phyloP scores from a whole-genome alignment of 2,888 invertebrate species.

The Anthrax anthrax region DNA sequence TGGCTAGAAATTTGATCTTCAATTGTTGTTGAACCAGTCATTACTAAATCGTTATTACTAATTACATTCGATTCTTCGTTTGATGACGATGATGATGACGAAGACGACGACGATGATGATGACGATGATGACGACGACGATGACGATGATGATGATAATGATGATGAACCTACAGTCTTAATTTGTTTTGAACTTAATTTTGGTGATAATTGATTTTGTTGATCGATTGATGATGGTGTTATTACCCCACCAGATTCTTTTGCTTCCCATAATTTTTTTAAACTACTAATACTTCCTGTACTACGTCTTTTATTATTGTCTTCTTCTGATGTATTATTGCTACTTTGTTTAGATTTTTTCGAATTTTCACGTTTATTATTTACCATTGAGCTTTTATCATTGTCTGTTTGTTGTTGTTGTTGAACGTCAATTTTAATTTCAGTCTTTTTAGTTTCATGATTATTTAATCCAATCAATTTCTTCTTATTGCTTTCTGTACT shows the following conservation, averaged over 20 bases:
- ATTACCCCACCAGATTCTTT: slow-evolving; percentile 41
- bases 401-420: slow-evolving; percentile 25
- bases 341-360: slow-evolving; percentile 30
- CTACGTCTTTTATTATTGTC: slow-evolving; percentile 68
- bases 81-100: slow-evolving; percentile 9
- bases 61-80: background rate
- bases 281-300: slow-evolving; percentile 82
- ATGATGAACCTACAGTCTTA: slow-evolving; percentile 19
- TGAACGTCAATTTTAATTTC: slow-evolving; percentile 34
- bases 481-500: background rate
- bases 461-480: slow-evolving; percentile 2
- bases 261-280: slow-evolving; percentile 86
- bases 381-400: slow-evolving; percentile 9
- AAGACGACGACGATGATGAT: slow-evolving; percentile 16
- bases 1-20: slow-evolving; percentile 11
- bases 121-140: background rate
- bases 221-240: slow-evolving; percentile 13
- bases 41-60: slow-evolving; percentile 9
- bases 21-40: slow-evolving; percentile 2
- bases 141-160: slow-evolving; percentile 15
- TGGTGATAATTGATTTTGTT: slow-evolving; percentile 10
- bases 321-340: background rate
- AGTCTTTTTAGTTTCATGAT: slow-evolving; percentile 31
- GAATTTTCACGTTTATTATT: slow-evolving; percentile 34
- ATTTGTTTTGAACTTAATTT: slow-evolving; percentile 42